Conservation (phyloP, 2,888 invertebrate species). For the Lacanobia wlatinum region DNA sequence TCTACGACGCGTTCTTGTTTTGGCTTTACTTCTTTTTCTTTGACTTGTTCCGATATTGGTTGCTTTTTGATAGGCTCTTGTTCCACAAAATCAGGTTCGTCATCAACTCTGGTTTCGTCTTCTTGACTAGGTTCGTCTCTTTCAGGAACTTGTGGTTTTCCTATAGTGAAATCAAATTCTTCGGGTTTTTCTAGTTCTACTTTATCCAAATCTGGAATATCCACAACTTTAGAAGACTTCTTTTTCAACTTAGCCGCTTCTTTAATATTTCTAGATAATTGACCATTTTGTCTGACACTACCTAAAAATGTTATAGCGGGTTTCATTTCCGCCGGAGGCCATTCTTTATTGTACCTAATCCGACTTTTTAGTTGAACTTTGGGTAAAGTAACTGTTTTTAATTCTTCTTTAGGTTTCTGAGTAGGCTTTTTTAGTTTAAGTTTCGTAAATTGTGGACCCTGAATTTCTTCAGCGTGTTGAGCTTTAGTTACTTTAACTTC, state of each 20-base stretch:
- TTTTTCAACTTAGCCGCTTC: slow-evolving; percentile 92
- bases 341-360: slow-evolving; percentile 91
- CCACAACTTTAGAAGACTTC: slow-evolving; percentile 88
- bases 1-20: slow-evolving; percentile 14
- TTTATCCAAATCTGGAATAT: slow-evolving; percentile 87
- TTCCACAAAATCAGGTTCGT: slow-evolving; percentile 5
- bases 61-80: slow-evolving; percentile 33
- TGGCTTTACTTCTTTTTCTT: slow-evolving; percentile 29
- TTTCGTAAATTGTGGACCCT: slow-evolving; percentile 92
- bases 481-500: slow-evolving; percentile 91
- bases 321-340: slow-evolving; percentile 90
- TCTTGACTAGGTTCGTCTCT: slow-evolving; percentile 2
- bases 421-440: slow-evolving; percentile 92
- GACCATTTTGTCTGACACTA: slow-evolving; percentile 91
- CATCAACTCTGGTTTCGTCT: slow-evolving; percentile 47
- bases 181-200: slow-evolving; percentile 89
- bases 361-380: slow-evolving; percentile 93
- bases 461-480: slow-evolving; percentile 90
- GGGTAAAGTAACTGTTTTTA: slow-evolving; percentile 86
- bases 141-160: slow-evolving; percentile 48
- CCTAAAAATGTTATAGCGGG: slow-evolving; percentile 90
- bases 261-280: slow-evolving; percentile 92
- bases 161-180: slow-evolving; percentile 69
- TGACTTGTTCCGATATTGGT: slow-evolving; percentile 3
- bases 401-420: slow-evolving; percentile 86